Base-by-base conservation (phyloP, 2,113 vertebrate species). In the Cariama cristata region DNA sequence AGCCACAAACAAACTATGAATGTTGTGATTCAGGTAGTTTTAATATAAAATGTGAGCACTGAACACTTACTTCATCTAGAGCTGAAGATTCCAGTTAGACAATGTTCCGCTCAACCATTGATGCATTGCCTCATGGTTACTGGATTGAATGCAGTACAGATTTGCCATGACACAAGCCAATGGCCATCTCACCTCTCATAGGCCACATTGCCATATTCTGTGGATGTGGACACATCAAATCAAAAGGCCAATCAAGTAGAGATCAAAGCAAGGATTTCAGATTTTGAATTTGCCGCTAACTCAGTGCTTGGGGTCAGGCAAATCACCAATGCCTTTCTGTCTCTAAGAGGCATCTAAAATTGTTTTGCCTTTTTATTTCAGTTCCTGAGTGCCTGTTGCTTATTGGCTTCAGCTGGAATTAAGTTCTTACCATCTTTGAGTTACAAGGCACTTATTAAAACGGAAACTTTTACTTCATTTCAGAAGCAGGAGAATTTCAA, bases 401-500 rank as follows among this genome's bases (percentile, higher is more conserved):
- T 79, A 27, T 64, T 75, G 27, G 40, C 30, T 93, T 91, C 52
- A 68, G 35, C 14, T 64, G 40, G 69, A 92, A 82, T 88, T 59
- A 68, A 40, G 24, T 87, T 91, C 33, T 85, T 84, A 68, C 17
- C n/a, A 49, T 64, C 52, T 72, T 44, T 44, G 53, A 49, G 32
- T 49, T 85, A 23, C 40, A 72, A 95, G 20, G 28, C 49, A 66
- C 15, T 73, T 73, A 7, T 68, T 81, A 49, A 96, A 85, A 86
- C 62, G 33, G 40, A 92, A 93, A 68, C 8, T 23, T 89, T 86
- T 84, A 15, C 42, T 73, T 92, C 68, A 44, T 76, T 97, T 93
- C 80, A 82, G 35, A 87, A 82, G 40, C 64, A 52, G n/a, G 23
- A 71, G 44, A 72, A 66, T 9, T 75, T 26, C 30, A 91, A 32